Base-by-base conservation (phyloP, 2,113 vertebrate genomes). In the Accipiter cooperii region DNA sequence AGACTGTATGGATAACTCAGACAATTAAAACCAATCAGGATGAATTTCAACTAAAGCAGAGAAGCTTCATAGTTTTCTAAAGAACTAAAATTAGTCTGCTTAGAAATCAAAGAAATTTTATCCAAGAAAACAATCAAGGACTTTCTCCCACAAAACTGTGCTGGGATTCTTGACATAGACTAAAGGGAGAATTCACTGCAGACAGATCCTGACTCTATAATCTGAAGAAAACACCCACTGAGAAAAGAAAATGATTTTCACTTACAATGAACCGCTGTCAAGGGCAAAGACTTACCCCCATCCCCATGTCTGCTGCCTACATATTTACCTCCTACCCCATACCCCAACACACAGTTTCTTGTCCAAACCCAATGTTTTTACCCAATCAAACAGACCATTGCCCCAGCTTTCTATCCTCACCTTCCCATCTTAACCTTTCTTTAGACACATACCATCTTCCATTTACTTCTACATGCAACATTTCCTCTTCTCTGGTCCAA, bases 141-240 rank as follows among this genome's bases (percentile, higher is more conserved):
- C 7, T 84, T 86, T 93, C 16, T 76, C 8, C 5, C 4, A 10
- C 8, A 64, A 54, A 89, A 44, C 5, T 0, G 0, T 61, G 20
- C 12, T 1, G 0, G 18, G 13, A 28, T 76, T 13, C 12, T 13
- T 57, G 51, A 17, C n/a, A 18, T 0, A 61, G 6, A 5, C 29
- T 42, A 29, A 78, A 65, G 40, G 20, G 9, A 93, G 1, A 69
- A 28, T 33, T 83, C 9, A 33, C 12, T 24, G 44, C 5, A 2
- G 12, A 21, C 24, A 36, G 9, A 42, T 60, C 20, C 44, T 26
- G 20, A 22, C 12, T 55, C 46, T 58, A 14, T 28, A 87, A 80
- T 57, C 34, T 86, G n/a, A 84, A 85, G 13, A 34, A 82, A 78
- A 46, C 3, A 28, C 16, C 21, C 38, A 60, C 17, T 38, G 8